A percentile compares a stretch with the other conserved stretches of the same genome.
phyloP scores from a whole-genome alignment of 2,888 invertebrate genomes.

The Ethmia dodecea region DNA sequence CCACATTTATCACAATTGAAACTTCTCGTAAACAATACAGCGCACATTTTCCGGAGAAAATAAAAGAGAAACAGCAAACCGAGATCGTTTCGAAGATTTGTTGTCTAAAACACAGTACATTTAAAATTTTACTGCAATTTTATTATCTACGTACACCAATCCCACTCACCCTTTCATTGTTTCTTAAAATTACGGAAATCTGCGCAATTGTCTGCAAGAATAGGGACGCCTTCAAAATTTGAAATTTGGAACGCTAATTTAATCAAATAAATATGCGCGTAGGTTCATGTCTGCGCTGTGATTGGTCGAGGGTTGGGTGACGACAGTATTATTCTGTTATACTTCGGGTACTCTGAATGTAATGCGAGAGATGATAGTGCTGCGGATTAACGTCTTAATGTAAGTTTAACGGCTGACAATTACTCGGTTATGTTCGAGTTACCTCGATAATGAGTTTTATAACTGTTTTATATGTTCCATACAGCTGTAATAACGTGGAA shows the following conservation, averaged over 20 bases:
- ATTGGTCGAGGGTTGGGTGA: not conserved
- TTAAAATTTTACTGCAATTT: constrained; percentile 15
- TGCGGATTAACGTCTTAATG: not conserved
- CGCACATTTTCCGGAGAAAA: constrained; percentile 1
- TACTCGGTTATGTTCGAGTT: constrained; percentile 6
- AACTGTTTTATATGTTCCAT: constrained; percentile 7
- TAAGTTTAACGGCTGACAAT: constrained; percentile 3
- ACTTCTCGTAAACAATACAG: constrained; percentile 3
- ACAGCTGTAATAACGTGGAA: constrained; percentile 8
- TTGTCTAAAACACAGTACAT: constrained; percentile 12
- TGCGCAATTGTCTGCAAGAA: not conserved
- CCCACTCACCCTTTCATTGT: too few species aligned
- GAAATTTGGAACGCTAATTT: not conserved
- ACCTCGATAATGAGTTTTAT: constrained; percentile 13
- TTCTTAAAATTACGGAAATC: not conserved
- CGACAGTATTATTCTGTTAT: not conserved
- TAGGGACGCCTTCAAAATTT: not conserved
- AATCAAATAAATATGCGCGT: not conserved
- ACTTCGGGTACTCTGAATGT: not conserved
- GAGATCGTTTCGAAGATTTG: constrained; percentile 9
- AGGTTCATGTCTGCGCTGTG: not conserved
- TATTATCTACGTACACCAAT: constrained; percentile 10
- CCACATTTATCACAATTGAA: constrained; percentile 2
- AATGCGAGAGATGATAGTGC: not conserved
- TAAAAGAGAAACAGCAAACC: constrained; percentile 4